Percentiles rank a stretch among this genome's conserved stretches.
Conservation (phyloP, 2,797 vertebrate species). For the Perodicticus potto region DNA sequence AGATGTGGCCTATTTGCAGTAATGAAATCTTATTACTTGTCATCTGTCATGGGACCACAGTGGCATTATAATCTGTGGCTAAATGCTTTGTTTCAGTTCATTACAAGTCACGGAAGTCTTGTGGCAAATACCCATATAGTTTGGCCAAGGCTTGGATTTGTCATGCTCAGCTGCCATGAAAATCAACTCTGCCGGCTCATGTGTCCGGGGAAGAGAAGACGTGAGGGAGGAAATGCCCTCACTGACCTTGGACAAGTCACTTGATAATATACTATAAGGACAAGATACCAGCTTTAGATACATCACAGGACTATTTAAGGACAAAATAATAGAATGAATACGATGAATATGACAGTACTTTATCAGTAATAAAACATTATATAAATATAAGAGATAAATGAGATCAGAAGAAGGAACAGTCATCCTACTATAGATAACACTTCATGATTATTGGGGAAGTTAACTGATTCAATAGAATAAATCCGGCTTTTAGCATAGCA, state of each 20-base stretch:
- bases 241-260: constrained; percentile 32
- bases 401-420: not conserved
- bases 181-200: not conserved
- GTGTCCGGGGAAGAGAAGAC: not conserved
- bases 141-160: constrained; percentile 38
- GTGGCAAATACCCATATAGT: constrained; percentile 43
- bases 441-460: not conserved
- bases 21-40: constrained; percentile 71
- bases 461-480: not conserved
- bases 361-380: not conserved
- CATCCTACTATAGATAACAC: not conserved
- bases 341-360: not conserved
- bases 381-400: not conserved
- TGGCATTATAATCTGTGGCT: constrained; percentile 66
- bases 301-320: not conserved
- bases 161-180: constrained; percentile 10
- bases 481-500: not conserved
- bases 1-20: constrained; percentile 56
- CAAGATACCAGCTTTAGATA: not conserved
- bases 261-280: not conserved
- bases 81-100: constrained; percentile 72
- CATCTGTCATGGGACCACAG: constrained; percentile 72
- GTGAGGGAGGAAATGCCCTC: not conserved
- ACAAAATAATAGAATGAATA: not conserved
- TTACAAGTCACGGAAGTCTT: constrained; percentile 61